Evolutionary conservation across 2,113 vertebrate genomes (phyloP), one percentile per base, ranked within the genome.

Genomic region (Maylandia zebra): DNA sequence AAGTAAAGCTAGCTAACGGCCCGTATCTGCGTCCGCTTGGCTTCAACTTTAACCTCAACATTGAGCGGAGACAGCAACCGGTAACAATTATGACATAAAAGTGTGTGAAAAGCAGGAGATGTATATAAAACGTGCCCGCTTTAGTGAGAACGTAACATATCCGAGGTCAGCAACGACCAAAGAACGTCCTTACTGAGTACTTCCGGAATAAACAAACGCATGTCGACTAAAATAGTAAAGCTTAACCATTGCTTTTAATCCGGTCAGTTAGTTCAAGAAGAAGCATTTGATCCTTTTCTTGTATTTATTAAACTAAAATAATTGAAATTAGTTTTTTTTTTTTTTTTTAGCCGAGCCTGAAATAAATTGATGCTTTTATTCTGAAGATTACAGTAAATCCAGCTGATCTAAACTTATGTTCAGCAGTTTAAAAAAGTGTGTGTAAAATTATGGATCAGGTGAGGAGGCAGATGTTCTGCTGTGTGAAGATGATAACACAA

Each of bases 321-420:
- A 30, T 48, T 78, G 1, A 36, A 4, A 64, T 64, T 17, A 10
- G 14, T 12, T 10, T 4, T 3, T 36, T 4, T 36, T 34, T n/a
- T n/a, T n/a, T 14, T 36, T 4, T 36, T 34, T 36, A 85, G 19
- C 9, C 1, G 1, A 2, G 1, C 32, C 14, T 78, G 5, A 36
- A 50, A 64, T 34, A 74, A 34, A 34, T 5, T 8, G 2, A 81
- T 24, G 3, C 84, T 88, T 89, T 89, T 84, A 88, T 64, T 90
- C 86, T 85, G 78, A 90, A 91, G 59, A 14, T 61, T 76, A 4
- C 16, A 12, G 43, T 76, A 50, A 50, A 69, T 69, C 34, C 34
- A 38, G 7, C 7, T 38, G 7, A 38, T 69, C 19, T 38, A 19
- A 69, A 69, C 0, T 69, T 0, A 22, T 3, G 34, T 66, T 66